Conservation (phyloP, 2,113 vertebrate genomes). For the Neotoma lepida region DNA sequence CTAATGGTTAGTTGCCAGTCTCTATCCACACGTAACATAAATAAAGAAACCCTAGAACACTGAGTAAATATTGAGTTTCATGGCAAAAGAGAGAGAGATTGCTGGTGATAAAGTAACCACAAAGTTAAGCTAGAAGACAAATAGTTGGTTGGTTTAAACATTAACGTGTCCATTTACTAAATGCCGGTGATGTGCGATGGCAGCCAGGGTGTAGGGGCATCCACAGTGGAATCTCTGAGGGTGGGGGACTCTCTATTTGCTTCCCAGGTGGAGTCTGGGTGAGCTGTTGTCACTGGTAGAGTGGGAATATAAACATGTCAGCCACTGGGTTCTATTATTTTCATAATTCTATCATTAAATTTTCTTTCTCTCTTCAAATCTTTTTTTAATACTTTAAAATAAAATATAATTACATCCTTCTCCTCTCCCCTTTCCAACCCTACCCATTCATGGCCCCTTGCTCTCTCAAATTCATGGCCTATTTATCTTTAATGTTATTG, state of each 20-base stretch:
- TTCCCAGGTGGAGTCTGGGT: accelerated
- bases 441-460: neutral
- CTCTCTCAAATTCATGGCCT: neutral
- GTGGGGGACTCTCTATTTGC: neutral
- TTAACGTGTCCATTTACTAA: neutral
- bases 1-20: neutral
- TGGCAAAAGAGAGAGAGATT: neutral
- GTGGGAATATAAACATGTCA: neutral
- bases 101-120: neutral
- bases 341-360: neutral
- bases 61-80: neutral
- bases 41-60: neutral
- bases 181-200: neutral
- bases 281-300: neutral
- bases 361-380: neutral
- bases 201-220: too few relatives aligned
- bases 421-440: neutral
- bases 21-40: neutral
- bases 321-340: neutral
- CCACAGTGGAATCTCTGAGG: neutral
- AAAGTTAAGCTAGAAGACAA: neutral
- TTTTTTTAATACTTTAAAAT: neutral
- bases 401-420: neutral
- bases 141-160: neutral
- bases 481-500: neutral